Evolutionary conservation across 2,888 invertebrate species (phyloP), one percentile per base, ranked within the genome.

Genomic region (Diadegma fenestrale): DNA sequence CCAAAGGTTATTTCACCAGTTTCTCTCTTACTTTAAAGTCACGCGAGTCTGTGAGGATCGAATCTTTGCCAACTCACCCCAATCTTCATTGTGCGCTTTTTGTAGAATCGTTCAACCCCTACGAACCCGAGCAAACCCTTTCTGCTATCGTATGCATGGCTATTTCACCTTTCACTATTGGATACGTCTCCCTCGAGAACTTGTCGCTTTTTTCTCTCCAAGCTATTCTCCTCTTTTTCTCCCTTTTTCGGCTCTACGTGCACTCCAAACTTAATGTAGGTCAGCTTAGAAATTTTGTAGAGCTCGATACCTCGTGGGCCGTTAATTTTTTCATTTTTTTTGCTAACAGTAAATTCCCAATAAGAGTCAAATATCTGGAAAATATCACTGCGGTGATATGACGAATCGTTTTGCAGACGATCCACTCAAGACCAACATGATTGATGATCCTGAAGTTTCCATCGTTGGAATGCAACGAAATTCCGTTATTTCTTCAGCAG

Each of bases 131-230:
- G 51, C 51, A 33, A 71, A 71, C 48, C 71, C 51, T 54, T 71
- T 51, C 48, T 37, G 19, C 71, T 71, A 69, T 37, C 71, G 19
- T 51, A 71, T 51, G 51, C 71, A 71, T 51, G 10, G 71, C 71
- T 71, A 54, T 71, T 71, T 71, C 71, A 51, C 71, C 51, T 51
- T 51, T 51, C 19, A 30, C 45, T 69, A 69, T 69, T 69, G 69
- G 69, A 30, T 69, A 69, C 69, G 22, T 17, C 33, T 51, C 51
- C 51, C 71, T 30, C 71, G 71, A 48, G 71, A 54, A 71, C 51
- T 71, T 19, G 19, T 71, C 71, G 26, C 51, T 71, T 51, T 71
- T 30, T 51, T 8, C n/a, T 48, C 48, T 30, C 19, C 19, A 14
- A 5, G 17, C 51, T 12, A 51, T 71, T 51, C 30, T 45, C 5